These are phyloP conservation scores for Danio kyathit DNA, from an alignment of 2,797 vertebrate species.

Conservation along the genomic window DNA sequence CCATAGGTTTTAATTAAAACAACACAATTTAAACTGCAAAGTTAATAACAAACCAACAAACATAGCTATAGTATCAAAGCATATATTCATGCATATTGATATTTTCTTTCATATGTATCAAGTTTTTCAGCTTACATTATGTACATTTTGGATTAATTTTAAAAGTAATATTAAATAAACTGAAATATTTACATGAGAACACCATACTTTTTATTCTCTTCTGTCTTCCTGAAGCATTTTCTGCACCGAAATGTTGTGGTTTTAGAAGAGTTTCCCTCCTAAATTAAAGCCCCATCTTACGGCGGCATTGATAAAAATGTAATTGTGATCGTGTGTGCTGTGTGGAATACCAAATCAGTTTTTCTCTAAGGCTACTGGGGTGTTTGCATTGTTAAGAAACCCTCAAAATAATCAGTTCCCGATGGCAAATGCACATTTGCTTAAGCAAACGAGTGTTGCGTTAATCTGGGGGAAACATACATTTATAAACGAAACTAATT, in stretches of 20 bases:
- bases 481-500: conserved; percentile 66
- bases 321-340: conserved; percentile 62
- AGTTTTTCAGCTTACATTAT: neutral
- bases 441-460: conserved; percentile 58
- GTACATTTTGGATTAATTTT: neutral
- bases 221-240: conserved; percentile 12
- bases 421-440: conserved; percentile 66
- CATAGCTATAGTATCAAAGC: too few relatives aligned
- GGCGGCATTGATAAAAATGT: conserved; percentile 68
- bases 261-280: conserved; percentile 61
- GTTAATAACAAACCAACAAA: too few relatives aligned
- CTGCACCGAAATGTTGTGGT: conserved; percentile 58
- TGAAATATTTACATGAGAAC: neutral
- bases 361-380: conserved; percentile 45
- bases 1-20: too few relatives aligned
- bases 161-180: neutral
- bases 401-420: conserved; percentile 65
- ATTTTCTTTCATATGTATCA: too few relatives aligned
- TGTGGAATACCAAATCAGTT: conserved; percentile 63
- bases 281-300: conserved; percentile 65
- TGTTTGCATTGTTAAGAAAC: conserved; percentile 68
- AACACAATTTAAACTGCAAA: too few relatives aligned
- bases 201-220: neutral
- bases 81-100: too few relatives aligned
- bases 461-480: conserved; percentile 63